Evolutionary conservation across 1,140 invertebrate genomes (phyloP), one percentile per base, ranked within the genome.

Genomic region (Cotesia typhae): DNA sequence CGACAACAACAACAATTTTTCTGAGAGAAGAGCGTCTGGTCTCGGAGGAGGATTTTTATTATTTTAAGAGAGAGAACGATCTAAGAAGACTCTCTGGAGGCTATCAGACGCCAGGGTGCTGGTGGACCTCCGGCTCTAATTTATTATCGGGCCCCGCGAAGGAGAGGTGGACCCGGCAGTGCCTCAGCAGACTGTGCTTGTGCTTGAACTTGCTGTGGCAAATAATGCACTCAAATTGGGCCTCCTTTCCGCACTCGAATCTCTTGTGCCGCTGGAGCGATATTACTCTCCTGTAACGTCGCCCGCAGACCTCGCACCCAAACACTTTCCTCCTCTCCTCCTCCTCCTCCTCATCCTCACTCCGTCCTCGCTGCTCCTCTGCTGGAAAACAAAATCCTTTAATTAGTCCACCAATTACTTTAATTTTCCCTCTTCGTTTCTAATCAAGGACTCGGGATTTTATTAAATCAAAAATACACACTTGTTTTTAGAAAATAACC

Each of bases 221-320:
- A 0, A 84, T 74, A n/a, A 81, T 77, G 57, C 85, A 87, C 47
- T 81, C 80, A 71, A 82, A 85, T 64, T 85, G 80, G 0, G 85
- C 85, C 14, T 82, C 82, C 70, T 86, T 83, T n/a, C 84, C 84
- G 69, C 84, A 87, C 68, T 87, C 85, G 35, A 85, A 77, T 55
- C 76, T 80, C 73, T 85, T 81, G 74, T 86, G 85, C 0, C 85
- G 82, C 14, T 82, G 83, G 35, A 86, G 66, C n/a, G 82, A 83
- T n/a, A 84, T 81, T 0, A 79, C 66, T 65, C 85, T 79, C 64
- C 80, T 75, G 68, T 86, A 87, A 0, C 77, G 75, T 14, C 85
- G 79, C 6, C 79, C 79, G 71, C 84, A 86, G 17, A 79, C 79
- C 60, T 84, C 80, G 71, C 85, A 85, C 0, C 78, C 74, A 72